Conservation (phyloP, 2,797 vertebrate genomes). For the Epinephelus coioides region DNA sequence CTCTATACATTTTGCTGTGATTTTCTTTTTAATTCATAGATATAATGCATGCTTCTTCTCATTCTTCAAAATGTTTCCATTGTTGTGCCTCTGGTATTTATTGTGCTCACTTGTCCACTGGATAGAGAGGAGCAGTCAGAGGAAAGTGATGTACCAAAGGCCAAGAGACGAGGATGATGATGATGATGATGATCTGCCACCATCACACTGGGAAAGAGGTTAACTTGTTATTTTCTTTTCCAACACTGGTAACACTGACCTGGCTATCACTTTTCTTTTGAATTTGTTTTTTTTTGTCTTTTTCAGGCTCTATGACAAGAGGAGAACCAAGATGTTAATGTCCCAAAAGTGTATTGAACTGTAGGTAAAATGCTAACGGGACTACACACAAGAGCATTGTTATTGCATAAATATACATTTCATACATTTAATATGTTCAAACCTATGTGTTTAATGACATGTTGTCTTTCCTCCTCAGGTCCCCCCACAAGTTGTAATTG, state of each 20-base stretch:
- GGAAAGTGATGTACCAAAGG: conserved; percentile 73
- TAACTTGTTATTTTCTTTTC: neutral
- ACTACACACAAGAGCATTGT: no score
- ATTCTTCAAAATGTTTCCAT: no score
- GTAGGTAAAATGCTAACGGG: conserved; percentile 51
- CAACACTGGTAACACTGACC: neutral
- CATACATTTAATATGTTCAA: no score
- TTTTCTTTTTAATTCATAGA: no score
- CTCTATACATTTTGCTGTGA: no score
- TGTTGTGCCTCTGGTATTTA: neutral
- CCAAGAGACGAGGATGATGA: conserved; percentile 71
- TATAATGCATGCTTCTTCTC: no score
- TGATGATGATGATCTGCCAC: conserved; percentile 61
- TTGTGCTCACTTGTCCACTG: neutral
- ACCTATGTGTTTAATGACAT: neutral
- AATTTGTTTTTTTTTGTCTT: neutral
- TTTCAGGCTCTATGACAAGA: conserved; percentile 64
- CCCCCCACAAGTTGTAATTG: conserved; percentile 63
- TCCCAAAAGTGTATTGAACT: conserved; percentile 60
- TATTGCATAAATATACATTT: neutral
- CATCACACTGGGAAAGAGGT: conserved; percentile 79
- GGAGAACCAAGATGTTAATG: conserved; percentile 70
- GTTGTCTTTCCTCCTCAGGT: conserved; percentile 60
- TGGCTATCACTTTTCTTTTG: fast-evolving
- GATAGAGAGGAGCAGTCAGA: conserved; percentile 69